Base-by-base conservation (phyloP, 92 coral and sea anemone genomes). In the Phenganax marumi region DNA sequence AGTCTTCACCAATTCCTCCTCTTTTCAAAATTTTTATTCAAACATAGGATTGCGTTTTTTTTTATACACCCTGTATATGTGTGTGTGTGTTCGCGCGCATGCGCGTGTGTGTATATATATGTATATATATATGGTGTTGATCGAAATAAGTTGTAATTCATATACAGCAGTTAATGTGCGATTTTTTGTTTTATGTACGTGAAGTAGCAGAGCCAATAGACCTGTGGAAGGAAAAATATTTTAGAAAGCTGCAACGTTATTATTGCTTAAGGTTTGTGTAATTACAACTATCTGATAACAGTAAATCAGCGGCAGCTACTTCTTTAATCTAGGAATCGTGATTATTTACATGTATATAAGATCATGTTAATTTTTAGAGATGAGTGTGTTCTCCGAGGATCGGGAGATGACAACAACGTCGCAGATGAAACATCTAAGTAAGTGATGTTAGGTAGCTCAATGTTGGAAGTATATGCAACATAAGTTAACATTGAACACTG, bases 371-470 rank as follows among this genome's bases (percentile, higher is more conserved):
- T 52, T 69, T 74, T 50, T 52, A 74, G 79, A 52, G 79, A 74
- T 74, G 79, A 74, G 52, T 16, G 79, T 52, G 62, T 74, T 51
- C 52, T 74, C 62, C 79, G 23, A 52, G 79, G 64, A 24, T 47
- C 63, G 33, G 47, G 60, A 12, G 64, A 74, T 52, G 79, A 74
- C 23, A 12, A 39, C 6, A 50, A 12, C 22, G 14, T 50, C 18
- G 25, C 23, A 7, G 79, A 74, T 10, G 46, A 50, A 50, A 74
- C 52, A 33, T 64, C 70, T 19, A 64, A 64, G 70, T 64, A 74
- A n/a, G 62, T 72, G 51, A 23, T 25, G 16, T 72, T 49, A 5
- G 16, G 8, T 21, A 72, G 18, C 26, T 72, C 48, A 10, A 17
- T 46, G 12, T 18, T 72, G n/a, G 8, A 16, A 46, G 43, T 33